A percentile compares a stretch with the other conserved stretches of the same genome.
These are phyloP conservation scores for Poecilia gillii DNA, from an alignment of 2,797 vertebrate genomes.

Conservation along the genomic window DNA sequence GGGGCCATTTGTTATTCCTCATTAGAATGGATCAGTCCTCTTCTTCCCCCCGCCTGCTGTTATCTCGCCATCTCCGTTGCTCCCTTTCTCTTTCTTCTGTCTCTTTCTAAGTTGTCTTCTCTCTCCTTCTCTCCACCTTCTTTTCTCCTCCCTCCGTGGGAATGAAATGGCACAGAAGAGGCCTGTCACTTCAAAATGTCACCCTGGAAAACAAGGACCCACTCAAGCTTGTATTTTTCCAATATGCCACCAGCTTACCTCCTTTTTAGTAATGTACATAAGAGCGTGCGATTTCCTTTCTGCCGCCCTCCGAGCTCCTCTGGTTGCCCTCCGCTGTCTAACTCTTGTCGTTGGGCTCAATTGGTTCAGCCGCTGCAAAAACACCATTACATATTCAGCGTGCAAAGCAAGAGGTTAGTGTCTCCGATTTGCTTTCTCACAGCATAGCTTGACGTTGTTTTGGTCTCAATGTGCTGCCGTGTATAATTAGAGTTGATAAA, in stretches of 20 bases:
- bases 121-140: conserved; percentile 33
- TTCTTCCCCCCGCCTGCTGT: conserved; percentile 35
- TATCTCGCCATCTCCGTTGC: conserved; percentile 53
- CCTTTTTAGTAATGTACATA: conserved; percentile 22
- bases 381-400: conserved; percentile 30
- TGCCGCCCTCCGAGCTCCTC: conserved; percentile 39
- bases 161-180: conserved; percentile 69
- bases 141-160: conserved; percentile 59
- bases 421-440: conserved; percentile 36
- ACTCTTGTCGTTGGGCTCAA: conserved; percentile 4
- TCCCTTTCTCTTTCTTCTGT: conserved; percentile 41
- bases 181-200: conserved; percentile 79
- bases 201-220: conserved; percentile 71
- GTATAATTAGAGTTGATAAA: conserved; percentile 76
- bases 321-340: conserved; percentile 24
- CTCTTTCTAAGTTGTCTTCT: conserved; percentile 37
- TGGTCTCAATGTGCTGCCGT: conserved; percentile 61
- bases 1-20: conserved; percentile 80
- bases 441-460: conserved; percentile 50
- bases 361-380: conserved; percentile 4
- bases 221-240: conserved; percentile 59
- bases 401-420: conserved; percentile 7
- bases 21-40: conserved; percentile 79
- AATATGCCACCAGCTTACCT: conserved; percentile 27
- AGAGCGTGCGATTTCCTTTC: conserved; percentile 26